Percentiles rank a stretch among this genome's conserved stretches.
These are phyloP conservation scores for Amphiprion clarkii DNA, from an alignment of 2,797 vertebrate species.

Conservation along the genomic window DNA sequence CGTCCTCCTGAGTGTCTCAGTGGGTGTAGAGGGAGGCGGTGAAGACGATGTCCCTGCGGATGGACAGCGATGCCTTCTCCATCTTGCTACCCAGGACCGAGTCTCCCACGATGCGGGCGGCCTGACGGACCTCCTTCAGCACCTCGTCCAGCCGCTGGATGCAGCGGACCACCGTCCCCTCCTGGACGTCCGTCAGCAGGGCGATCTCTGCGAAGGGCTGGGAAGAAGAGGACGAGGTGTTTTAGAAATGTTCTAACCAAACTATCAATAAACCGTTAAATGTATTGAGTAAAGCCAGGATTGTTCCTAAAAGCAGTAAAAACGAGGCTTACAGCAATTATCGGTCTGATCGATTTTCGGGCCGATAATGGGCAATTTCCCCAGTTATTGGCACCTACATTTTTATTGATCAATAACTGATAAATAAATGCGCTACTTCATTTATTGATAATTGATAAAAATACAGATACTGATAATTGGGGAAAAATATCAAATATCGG, in stretches of 20 bases:
- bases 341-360: too few species aligned
- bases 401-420: too few species aligned
- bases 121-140: conserved; percentile 91
- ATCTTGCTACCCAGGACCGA: conserved; percentile 93
- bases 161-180: conserved; percentile 93
- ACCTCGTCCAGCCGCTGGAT: conserved; percentile 95
- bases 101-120: conserved; percentile 92
- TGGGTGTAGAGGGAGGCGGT: conserved; percentile 95
- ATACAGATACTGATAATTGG: too few species aligned
- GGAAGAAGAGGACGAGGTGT: background rate
- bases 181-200: conserved; percentile 91
- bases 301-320: too few species aligned
- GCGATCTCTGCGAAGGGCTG: conserved; percentile 93
- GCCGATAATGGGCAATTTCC: too few species aligned
- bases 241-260: background rate
- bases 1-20: conserved; percentile 70
- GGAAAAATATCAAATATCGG: too few species aligned
- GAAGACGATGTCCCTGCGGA: conserved; percentile 94
- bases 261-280: too few species aligned
- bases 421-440: too few species aligned
- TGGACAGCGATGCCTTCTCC: conserved; percentile 91
- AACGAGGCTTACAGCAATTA: too few species aligned
- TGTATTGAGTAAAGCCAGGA: too few species aligned
- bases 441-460: too few species aligned
- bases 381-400: too few species aligned